phyloP scores from a whole-genome alignment of 2,113 vertebrate species.

The Taurulus bubalis region DNA sequence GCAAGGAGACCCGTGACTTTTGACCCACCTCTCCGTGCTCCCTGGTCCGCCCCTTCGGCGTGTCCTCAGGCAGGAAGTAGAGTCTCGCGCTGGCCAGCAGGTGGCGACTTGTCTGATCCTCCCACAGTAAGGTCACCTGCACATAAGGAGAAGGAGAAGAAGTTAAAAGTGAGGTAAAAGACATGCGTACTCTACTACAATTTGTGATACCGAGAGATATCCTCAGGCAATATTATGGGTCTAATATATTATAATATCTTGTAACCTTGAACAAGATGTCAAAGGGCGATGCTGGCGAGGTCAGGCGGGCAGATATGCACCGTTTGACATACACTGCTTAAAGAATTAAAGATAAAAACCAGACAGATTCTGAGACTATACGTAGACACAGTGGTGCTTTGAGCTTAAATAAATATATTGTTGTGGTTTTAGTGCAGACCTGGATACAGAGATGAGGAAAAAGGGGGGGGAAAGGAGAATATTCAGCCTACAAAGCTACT shows the following conservation, averaged over 20 bases:
- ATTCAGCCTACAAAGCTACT: background rate
- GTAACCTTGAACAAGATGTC: background rate
- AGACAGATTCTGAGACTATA: background rate
- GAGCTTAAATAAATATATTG: background rate
- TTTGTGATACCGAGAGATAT: background rate
- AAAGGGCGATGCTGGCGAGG: background rate
- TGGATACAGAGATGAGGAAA: background rate
- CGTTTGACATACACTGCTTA: background rate
- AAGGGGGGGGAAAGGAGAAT: background rate
- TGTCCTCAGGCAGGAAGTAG: slow-evolving; percentile 87
- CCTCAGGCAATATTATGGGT: background rate
- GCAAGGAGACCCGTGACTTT: background rate
- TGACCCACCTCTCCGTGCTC: slow-evolving; percentile 85
- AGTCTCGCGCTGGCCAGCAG: slow-evolving; percentile 85
- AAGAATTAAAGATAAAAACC: background rate
- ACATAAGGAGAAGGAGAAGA: background rate
- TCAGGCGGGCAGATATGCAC: background rate
- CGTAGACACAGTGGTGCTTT: background rate
- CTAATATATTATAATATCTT: background rate
- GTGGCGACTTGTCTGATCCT: slow-evolving; percentile 82
- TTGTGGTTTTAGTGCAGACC: background rate
- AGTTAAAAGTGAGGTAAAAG: background rate
- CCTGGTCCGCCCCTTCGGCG: slow-evolving; percentile 82
- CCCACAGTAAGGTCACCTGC: slow-evolving; percentile 85
- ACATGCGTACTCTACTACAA: background rate